Evolutionary conservation across 2,797 vertebrate genomes (phyloP), one percentile per base, ranked within the genome.

Genomic region (Coreius guichenoti): DNA sequence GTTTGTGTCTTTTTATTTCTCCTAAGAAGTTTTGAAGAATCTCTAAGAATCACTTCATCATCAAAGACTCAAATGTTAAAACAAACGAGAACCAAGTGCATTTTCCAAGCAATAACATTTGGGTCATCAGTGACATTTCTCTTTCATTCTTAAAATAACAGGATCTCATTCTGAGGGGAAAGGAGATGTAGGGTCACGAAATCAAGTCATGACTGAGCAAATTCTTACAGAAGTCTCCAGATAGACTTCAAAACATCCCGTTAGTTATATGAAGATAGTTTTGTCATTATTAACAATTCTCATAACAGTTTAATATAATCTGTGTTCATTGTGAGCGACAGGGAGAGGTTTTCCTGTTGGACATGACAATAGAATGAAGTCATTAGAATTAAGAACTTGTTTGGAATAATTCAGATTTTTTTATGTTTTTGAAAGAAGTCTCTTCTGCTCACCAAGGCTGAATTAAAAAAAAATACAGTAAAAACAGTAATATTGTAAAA

Each of bases 71-170:
- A 6, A 17, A 61, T 17, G 23, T 8, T 61, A n/a, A n/a, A 61
- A 19, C 33, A 67, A 54, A 23, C 0, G 3, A 36, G 29, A 36
- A 36, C 47, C 1, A 3, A 54, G 19, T 56, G 49, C 19, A 36
- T 4, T 56, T 56, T 56, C 73, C 26, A 67, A 51, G 75, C 8
- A 43, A 19, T 43, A 61, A 78, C 54, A 61, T 39, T 61, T 61
- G 54, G 23, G 54, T 43, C 54, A 77, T 77, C 75, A 43, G 75
- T 61, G 75, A 78, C 75, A 39, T 78, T 78, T 78, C 54, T 78
- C 54, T 61, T 77, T 77, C 43, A 77, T 43, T 43, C 23, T 23
- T 26, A 39, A 39, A 77, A 77, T 78, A 78, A 61, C 75, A 78
- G 75, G 75, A 78, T 78, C 75, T 61, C 31, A 69, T 39, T 69